Evolutionary conservation across 2,797 vertebrate genomes (phyloP), one percentile per base, ranked within the genome.

Genomic region (Paratrypauchen microcephalus): DNA sequence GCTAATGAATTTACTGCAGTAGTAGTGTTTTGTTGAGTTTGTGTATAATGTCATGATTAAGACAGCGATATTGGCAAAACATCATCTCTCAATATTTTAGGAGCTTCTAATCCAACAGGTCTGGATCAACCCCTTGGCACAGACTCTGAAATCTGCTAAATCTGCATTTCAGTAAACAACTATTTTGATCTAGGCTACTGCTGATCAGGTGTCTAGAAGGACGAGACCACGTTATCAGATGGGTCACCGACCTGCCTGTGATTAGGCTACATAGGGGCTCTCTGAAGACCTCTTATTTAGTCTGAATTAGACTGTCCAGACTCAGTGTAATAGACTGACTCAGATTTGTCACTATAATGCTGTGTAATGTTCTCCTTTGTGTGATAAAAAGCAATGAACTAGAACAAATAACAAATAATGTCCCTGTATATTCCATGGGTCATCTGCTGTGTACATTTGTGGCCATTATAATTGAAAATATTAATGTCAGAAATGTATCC

Each of bases 191-290:
- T 54, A 36, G 16, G 9, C 50, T n/a, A 8, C 52, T 23, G 52
- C 9, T 83, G 77, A 78, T 79, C 77, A 87, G 85, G 87, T 89
- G 73, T 72, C 48, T 4, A 54, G 66, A 71, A 78, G 78, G 75
- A 85, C 82, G 81, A 83, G 80, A 80, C 78, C 81, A 82, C 70
- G 71, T 77, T 77, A 78, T 26, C 90, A 91, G 90, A 90, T 90
- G 87, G 88, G 83, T 73, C 62, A 21, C 80, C 80, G 88, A 89
- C 86, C 82, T 90, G 71, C 68, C 85, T 83, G 83, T 78, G 81
- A 90, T 81, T 68, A 69, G 82, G 79, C 74, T 78, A 86, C 87
- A 79, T 47, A 45, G 67, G 73, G 66, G 82, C 73, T 81, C 79
- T 84, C 28, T 70, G 83, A 81, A 80, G 71, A 87, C 84, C 73